Conservation (phyloP, 1,140 invertebrate species). For the Lepidurus apus region DNA sequence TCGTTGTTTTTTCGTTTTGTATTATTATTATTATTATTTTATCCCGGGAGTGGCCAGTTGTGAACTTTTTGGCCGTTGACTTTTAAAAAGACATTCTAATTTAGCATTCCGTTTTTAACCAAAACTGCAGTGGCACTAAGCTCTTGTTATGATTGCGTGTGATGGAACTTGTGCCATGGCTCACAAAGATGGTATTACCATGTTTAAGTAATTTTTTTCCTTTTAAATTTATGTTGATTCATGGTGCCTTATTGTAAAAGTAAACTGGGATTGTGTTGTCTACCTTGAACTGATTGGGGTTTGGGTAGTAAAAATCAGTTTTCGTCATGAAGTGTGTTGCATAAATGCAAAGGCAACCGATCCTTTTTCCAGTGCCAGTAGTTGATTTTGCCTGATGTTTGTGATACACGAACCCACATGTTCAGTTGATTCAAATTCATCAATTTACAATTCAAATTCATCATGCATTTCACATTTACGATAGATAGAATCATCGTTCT, state of each 20-base stretch:
- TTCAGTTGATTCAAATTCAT: background rate
- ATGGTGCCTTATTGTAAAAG: background rate
- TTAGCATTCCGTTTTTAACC: background rate
- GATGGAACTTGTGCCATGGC: conserved; percentile 12
- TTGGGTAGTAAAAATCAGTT: background rate
- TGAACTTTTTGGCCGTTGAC: conserved; percentile 11
- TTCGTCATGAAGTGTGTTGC: background rate
- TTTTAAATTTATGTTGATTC: background rate
- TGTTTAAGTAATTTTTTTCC: background rate
- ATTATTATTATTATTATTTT: background rate
- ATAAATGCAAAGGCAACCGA: background rate
- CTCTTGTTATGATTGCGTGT: background rate
- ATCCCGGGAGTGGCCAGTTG: background rate
- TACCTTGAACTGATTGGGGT: background rate
- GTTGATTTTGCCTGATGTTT: background rate
- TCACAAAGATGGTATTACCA: background rate
- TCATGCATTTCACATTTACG: no score
- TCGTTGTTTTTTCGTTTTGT: no score
- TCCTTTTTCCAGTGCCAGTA: conserved; percentile 14
- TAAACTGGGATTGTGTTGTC: background rate
- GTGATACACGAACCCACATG: conserved; percentile 1
- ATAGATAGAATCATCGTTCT: no score
- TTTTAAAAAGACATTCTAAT: background rate
- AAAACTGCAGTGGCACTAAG: conserved; percentile 7
- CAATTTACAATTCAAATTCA: background rate